Conservation (phyloP, 1,140 invertebrate species). For the Ceratina australensis region DNA sequence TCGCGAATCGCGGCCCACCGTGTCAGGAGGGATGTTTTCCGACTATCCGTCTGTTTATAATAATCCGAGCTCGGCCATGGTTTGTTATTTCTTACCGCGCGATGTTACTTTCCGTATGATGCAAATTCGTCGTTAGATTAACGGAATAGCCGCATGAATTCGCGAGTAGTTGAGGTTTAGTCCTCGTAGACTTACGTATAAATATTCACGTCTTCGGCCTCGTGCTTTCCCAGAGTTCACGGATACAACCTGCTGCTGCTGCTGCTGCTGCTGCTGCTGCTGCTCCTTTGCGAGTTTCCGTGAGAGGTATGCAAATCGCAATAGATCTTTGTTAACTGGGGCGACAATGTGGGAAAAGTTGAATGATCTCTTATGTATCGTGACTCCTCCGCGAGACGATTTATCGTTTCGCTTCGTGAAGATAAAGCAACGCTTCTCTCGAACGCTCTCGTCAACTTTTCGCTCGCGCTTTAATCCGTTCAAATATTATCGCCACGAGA, state of each 20-base stretch:
- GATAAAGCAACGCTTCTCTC: not conserved
- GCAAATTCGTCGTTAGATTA: not conserved
- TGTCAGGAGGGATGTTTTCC: not conserved
- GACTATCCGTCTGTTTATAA: too few relatives aligned
- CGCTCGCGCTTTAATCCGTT: too few relatives aligned
- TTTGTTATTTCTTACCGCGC: not conserved
- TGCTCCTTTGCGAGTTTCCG: constrained; percentile 23
- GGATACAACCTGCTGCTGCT: constrained; percentile 41
- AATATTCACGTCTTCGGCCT: constrained; percentile 49
- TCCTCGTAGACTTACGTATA: constrained; percentile 17
- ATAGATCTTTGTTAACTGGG: constrained; percentile 14
- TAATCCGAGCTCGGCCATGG: too few relatives aligned
- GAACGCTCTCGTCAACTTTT: too few relatives aligned
- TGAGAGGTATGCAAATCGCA: constrained; percentile 45
- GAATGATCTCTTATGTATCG: not conserved
- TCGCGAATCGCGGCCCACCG: not conserved
- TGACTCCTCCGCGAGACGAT: too few relatives aligned
- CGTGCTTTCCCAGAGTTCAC: constrained; percentile 24
- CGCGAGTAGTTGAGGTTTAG: not conserved
- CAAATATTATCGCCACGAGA: too few relatives aligned
- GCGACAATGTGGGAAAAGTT: constrained; percentile 13
- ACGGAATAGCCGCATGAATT: not conserved
- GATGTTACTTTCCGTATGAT: not conserved
- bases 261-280: too few relatives aligned
- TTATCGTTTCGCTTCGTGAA: too few relatives aligned